These are phyloP conservation scores for Semicossyphus pulcher DNA, from an alignment of 2,113 vertebrate genomes.

Conservation along the genomic window DNA sequence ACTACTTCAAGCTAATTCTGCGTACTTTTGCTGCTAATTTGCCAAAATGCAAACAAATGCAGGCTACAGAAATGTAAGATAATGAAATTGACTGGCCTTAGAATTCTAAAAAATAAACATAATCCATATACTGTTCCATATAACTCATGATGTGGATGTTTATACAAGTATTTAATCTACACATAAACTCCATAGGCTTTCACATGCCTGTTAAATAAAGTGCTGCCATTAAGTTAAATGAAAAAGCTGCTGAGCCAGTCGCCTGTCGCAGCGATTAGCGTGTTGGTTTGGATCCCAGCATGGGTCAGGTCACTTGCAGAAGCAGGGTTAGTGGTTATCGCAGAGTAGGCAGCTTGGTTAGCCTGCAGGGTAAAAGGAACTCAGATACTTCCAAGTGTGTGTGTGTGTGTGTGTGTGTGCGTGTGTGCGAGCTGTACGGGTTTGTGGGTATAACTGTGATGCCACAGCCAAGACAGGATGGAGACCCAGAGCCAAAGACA, in stretches of 20 bases:
- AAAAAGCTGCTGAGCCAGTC: slow-evolving; percentile 51
- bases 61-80: no score
- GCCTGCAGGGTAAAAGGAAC: slow-evolving; percentile 47
- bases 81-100: no score
- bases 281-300: slow-evolving; percentile 39
- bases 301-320: slow-evolving; percentile 67
- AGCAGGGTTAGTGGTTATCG: slow-evolving; percentile 43
- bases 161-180: neutral
- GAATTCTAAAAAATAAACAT: no score
- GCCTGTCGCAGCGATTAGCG: slow-evolving; percentile 53
- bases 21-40: no score
- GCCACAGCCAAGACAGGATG: slow-evolving; percentile 73
- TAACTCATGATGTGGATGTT: neutral
- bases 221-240: slow-evolving; percentile 36
- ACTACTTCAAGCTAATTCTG: no score
- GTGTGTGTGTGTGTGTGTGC: slow-evolving; percentile 13
- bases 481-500: slow-evolving; percentile 68
- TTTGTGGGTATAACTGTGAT: slow-evolving; percentile 35
- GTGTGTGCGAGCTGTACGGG: slow-evolving; percentile 10
- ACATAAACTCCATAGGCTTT: neutral
- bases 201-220: neutral
- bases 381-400: slow-evolving; percentile 37
- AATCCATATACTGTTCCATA: no score
- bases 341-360: slow-evolving; percentile 60
- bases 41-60: no score